Conservation (phyloP, 1,140 invertebrate genomes). For the Microvelia longipes region DNA sequence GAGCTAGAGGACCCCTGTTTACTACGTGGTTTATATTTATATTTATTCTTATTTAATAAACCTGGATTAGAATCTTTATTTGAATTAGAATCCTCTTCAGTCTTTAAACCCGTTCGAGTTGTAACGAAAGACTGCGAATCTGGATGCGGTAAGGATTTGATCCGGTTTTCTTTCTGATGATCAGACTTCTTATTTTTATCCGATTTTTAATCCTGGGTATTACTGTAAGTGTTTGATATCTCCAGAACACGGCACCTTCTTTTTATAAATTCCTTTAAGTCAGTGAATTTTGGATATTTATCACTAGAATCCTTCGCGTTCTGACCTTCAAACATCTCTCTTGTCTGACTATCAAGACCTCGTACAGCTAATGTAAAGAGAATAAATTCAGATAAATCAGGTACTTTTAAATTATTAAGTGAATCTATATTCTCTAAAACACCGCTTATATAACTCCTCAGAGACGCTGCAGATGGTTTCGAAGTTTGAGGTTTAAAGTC, state of each 20-base stretch:
- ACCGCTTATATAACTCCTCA: slow-evolving; percentile 6
- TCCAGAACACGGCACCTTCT: background rate
- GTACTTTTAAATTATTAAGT: slow-evolving; percentile 21
- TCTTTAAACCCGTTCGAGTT: background rate
- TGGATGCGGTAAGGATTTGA: background rate
- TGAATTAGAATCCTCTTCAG: background rate
- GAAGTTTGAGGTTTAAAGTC: background rate
- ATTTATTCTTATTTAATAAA: background rate
- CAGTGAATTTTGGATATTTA: background rate
- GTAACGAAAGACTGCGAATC: background rate
- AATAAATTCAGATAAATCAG: background rate
- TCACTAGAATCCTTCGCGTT: background rate
- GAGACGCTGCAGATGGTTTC: slow-evolving; percentile 20
- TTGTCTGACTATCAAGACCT: background rate
- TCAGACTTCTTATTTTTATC: background rate
- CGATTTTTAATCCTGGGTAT: background rate
- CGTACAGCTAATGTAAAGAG: background rate
- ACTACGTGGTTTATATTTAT: background rate
- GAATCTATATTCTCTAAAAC: slow-evolving; percentile 19
- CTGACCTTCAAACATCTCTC: background rate
- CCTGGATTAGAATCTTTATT: background rate
- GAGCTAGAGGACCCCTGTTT: background rate
- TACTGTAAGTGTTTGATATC: background rate
- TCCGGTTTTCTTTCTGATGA: background rate
- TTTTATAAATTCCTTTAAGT: background rate